phyloP scores from a whole-genome alignment of 2,113 vertebrate species.

The Trematocara nigrifrons region DNA sequence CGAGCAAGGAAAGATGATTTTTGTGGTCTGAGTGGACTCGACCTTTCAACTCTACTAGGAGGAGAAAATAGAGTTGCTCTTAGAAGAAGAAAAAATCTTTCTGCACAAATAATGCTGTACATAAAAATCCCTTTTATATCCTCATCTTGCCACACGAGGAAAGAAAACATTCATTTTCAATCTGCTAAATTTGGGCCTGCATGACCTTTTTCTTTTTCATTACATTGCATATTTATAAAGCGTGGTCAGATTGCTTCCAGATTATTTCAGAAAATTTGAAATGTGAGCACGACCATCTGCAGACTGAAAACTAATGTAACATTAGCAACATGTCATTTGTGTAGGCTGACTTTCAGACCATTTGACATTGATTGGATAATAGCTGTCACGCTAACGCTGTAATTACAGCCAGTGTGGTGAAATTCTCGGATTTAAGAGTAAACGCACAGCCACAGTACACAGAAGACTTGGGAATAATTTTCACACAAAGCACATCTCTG shows the following conservation, averaged over 20 bases:
- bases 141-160: neutral
- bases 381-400: neutral
- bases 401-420: neutral
- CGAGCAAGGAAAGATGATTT: neutral
- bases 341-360: neutral
- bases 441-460: neutral
- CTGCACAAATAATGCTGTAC: neutral
- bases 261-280: neutral
- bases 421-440: neutral
- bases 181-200: neutral
- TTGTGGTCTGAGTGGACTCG: neutral
- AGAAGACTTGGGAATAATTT: neutral
- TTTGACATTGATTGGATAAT: neutral
- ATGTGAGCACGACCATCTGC: neutral
- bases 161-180: neutral
- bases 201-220: neutral
- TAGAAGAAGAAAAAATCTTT: neutral
- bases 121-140: neutral
- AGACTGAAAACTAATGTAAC: neutral
- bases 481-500: neutral
- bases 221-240: neutral
- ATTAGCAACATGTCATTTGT: neutral
- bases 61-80: neutral
- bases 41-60: neutral
- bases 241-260: neutral